phyloP scores from a whole-genome alignment of 2,888 invertebrate species.

The Thelaira solivaga region DNA sequence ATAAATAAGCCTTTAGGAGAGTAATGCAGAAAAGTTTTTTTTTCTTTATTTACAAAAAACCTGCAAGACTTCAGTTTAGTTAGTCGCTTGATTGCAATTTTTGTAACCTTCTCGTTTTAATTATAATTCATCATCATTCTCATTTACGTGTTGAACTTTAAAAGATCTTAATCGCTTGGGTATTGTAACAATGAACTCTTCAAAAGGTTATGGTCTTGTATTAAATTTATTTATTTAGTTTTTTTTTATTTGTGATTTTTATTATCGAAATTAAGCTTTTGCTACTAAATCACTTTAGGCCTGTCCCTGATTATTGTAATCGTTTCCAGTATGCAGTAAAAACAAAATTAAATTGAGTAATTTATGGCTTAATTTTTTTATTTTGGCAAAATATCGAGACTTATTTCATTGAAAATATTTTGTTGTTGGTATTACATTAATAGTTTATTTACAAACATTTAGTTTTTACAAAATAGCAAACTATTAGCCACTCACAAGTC shows the following conservation, averaged over 20 bases:
- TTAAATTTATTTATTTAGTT: neutral
- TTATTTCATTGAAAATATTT: neutral
- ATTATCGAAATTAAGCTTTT: constrained; percentile 9
- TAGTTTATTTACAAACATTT: too few relatives aligned
- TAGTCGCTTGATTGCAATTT: too few relatives aligned
- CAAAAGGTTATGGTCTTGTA: constrained; percentile 1
- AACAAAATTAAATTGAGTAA: too few relatives aligned
- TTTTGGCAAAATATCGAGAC: neutral
- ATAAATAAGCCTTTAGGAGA: too few relatives aligned
- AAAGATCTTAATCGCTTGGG: neutral
- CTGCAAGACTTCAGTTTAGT: too few relatives aligned
- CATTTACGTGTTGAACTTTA: neutral
- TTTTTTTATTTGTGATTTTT: neutral
- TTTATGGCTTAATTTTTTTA: too few relatives aligned
- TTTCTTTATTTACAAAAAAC: too few relatives aligned
- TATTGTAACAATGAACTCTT: constrained; percentile 6
- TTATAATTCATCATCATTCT: neutral
- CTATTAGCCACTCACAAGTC: neutral
- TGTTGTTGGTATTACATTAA: neutral
- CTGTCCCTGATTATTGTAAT: neutral
- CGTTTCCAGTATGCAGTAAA: too few relatives aligned
- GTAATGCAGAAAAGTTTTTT: too few relatives aligned
- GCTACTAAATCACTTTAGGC: constrained; percentile 22
- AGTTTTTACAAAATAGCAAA: too few relatives aligned
- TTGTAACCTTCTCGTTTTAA: neutral